phyloP scores from a whole-genome alignment of 2,888 invertebrate genomes.

The Protodeltote pygarga region DNA sequence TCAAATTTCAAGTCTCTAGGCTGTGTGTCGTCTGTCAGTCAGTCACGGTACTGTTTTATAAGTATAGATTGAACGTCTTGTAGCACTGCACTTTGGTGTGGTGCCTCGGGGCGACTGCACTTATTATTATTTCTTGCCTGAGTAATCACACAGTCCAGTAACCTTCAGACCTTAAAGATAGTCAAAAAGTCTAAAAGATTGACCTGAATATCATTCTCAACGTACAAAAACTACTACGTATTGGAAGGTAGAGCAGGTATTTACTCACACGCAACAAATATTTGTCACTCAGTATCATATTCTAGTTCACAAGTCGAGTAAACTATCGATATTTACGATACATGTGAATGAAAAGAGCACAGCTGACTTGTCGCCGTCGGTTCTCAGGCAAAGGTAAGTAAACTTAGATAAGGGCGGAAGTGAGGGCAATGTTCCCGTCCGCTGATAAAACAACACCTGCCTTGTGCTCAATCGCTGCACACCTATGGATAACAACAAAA shows the following conservation, averaged over 20 bases:
- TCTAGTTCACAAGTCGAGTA: slow-evolving; percentile 4
- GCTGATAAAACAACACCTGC: slow-evolving; percentile 78
- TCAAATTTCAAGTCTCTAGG: too few relatives aligned
- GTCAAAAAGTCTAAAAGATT: too few relatives aligned
- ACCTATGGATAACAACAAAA: slow-evolving; percentile 42
- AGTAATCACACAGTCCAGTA: too few relatives aligned
- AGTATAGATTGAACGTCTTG: too few relatives aligned
- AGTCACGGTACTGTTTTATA: too few relatives aligned
- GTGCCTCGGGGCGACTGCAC: too few relatives aligned
- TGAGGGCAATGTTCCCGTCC: slow-evolving; percentile 75
- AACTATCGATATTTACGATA: slow-evolving; percentile 15
- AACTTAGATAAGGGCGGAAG: slow-evolving; percentile 83
- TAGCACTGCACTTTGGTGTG: too few relatives aligned
- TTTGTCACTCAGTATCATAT: slow-evolving; percentile 1
- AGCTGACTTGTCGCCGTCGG: slow-evolving; percentile 65
- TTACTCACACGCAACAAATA: slow-evolving; percentile 24
- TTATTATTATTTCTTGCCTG: too few relatives aligned
- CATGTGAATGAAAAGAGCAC: slow-evolving; percentile 47
- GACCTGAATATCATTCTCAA: too few relatives aligned
- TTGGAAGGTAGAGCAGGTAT: not conserved
- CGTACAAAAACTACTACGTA: too few relatives aligned
- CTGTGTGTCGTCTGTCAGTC: too few relatives aligned
- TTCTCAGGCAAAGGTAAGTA: slow-evolving; percentile 79
- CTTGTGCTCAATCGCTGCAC: slow-evolving; percentile 53
- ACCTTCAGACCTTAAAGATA: too few relatives aligned